Conservation (phyloP, 2,797 vertebrate species). For the Falco cherrug region DNA sequence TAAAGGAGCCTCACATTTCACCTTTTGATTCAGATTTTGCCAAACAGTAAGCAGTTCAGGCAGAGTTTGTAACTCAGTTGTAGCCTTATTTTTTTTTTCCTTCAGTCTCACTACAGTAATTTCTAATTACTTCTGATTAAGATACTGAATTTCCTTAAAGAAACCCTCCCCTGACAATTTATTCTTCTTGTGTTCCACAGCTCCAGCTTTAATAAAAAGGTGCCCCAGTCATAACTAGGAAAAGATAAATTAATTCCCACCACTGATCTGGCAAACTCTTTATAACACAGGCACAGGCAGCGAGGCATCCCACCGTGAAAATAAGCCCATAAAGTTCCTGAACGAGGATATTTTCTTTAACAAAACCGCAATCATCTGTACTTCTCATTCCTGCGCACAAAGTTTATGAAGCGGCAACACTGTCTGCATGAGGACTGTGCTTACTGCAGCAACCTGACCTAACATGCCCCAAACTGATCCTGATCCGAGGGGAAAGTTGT, state of each 20-base stretch:
- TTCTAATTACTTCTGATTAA: neutral
- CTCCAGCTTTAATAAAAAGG: neutral
- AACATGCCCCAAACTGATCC: rapidly evolving
- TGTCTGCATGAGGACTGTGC: neutral
- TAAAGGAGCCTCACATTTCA: neutral
- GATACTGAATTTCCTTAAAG: neutral
- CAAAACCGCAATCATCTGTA: neutral
- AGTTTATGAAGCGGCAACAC: neutral
- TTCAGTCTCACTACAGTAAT: neutral
- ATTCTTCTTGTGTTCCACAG: neutral
- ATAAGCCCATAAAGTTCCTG: neutral
- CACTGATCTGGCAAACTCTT: neutral
- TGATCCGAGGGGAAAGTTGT: neutral
- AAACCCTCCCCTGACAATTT: neutral
- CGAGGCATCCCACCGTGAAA: neutral
- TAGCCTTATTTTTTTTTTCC: neutral
- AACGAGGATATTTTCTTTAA: neutral
- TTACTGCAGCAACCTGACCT: neutral
- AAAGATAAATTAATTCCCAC: neutral
- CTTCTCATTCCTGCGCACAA: neutral
- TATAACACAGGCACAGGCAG: neutral
- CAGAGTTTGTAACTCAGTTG: neutral
- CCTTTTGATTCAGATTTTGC: neutral
- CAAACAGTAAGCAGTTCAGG: neutral
- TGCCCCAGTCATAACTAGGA: neutral